Base-by-base conservation (phyloP, 2,113 vertebrate species). In the Malaclemys terrapin region DNA sequence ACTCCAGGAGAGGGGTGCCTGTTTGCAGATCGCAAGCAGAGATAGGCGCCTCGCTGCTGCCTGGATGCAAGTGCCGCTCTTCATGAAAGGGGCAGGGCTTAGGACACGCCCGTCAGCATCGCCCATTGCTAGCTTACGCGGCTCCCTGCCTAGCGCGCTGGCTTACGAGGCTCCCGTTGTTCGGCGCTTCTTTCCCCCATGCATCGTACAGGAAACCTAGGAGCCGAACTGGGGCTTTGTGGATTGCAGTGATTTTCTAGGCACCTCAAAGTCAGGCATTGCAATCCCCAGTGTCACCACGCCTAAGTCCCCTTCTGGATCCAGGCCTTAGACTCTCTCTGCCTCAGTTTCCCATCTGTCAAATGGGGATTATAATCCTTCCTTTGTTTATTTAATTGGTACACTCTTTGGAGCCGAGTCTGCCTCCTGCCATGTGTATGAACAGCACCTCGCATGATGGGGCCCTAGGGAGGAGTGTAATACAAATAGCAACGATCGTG, bases 371-470 rank as follows among this genome's bases (percentile, higher is more conserved):
- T 9, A 42, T 42, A 72, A 38, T 72, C 38, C 17, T 24, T 83
- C 45, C 0, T 0, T n/a, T 82, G 35, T 79, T 50, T 3, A 54
- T 25, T 65, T 65, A n/a, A 31, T 5, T 17, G 29, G 62, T 65
- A 17, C 12, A 16, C 14, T 4, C 62, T 65, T 65, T n/a, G 31
- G 62, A 65, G 62, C 31, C 1, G 13, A 16, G 31, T 31, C 62
- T 38, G 65, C n/a, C 35, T 38, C 65, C n/a, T 69, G 19, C 14
- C 4, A 17, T n/a, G 17, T n/a, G 35, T 19, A 62, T 0, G 2
- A 6, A 22, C 80, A 19, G 45, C 80, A 38, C 59, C 85, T 2
- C 17, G 29, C 0, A 0, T 0, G 72, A 0, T 0, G 72, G 49
- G 65, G 42, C 22, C 86, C 10, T 78, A 69, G n/a, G 42, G 65